These are phyloP conservation scores for Chitala chitala DNA, from an alignment of 2,113 vertebrate species.

Conservation along the genomic window DNA sequence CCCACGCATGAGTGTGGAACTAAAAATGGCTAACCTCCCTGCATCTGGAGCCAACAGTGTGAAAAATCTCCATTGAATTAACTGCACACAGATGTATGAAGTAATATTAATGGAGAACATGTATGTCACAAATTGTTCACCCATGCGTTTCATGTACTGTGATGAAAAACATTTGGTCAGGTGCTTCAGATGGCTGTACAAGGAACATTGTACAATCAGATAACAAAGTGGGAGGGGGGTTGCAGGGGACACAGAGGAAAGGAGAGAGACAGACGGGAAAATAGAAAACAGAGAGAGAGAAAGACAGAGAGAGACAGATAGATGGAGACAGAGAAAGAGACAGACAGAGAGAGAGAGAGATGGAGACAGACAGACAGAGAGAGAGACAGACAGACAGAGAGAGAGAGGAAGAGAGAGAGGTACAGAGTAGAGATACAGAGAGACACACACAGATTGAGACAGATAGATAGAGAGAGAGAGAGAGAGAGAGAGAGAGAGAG, in stretches of 20 bases:
- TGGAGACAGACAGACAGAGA: not conserved
- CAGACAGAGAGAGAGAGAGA: not conserved
- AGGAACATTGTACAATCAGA: slow-evolving; percentile 7
- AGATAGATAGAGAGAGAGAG: too few relatives aligned
- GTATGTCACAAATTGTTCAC: not conserved
- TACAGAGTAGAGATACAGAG: too few relatives aligned
- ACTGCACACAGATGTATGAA: not conserved
- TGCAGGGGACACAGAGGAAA: too few relatives aligned
- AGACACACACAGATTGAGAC: too few relatives aligned
- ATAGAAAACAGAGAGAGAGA: not conserved
- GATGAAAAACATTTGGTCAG: slow-evolving; percentile 1
- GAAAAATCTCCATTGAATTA: too few relatives aligned
- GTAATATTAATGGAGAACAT: not conserved
- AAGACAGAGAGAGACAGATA: not conserved
- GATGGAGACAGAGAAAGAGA: too few relatives aligned
- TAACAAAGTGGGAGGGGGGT: not conserved
- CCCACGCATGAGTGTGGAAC: too few relatives aligned
- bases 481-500: too few relatives aligned
- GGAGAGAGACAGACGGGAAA: too few relatives aligned
- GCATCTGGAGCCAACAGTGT: too few relatives aligned
- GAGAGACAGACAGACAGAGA: too few relatives aligned
- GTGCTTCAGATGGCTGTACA: not conserved
- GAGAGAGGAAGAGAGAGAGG: not conserved
- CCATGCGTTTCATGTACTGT: not conserved
- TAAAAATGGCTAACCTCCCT: too few relatives aligned